phyloP scores from a whole-genome alignment of 1,140 invertebrate species.

The Cydia pomonella region DNA sequence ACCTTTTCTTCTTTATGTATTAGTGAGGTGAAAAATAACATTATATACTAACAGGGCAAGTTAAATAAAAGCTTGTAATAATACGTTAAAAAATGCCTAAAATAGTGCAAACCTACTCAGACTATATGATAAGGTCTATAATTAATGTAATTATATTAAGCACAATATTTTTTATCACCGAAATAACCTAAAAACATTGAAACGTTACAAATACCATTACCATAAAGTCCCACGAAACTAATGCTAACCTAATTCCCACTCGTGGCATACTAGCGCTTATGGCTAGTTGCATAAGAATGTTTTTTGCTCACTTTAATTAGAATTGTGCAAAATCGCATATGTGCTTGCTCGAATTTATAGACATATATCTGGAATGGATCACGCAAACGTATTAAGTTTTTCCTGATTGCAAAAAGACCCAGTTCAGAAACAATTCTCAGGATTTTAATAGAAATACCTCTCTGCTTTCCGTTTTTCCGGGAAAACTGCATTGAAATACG shows the following conservation, averaged over 20 bases:
- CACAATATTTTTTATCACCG: slow-evolving; percentile 5
- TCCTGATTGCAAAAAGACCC: not conserved
- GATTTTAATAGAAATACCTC: too few species aligned
- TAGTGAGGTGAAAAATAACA: too few species aligned
- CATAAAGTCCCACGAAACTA: slow-evolving; percentile 10
- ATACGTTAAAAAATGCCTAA: not conserved
- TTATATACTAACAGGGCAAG: too few species aligned
- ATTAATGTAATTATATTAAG: not conserved
- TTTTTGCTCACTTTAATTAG: slow-evolving; percentile 21
- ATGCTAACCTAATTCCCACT: slow-evolving; percentile 22
- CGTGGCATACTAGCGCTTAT: slow-evolving; percentile 12
- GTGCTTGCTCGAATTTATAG: not conserved
- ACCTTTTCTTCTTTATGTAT: too few species aligned
- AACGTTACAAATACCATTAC: slow-evolving; percentile 2
- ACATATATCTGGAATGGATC: not conserved
- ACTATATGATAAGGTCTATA: not conserved
- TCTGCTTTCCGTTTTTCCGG: too few species aligned
- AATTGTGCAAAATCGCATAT: slow-evolving; percentile 23
- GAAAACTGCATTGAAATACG: too few species aligned
- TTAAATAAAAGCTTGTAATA: too few species aligned
- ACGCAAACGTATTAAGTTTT: not conserved
- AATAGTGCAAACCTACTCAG: not conserved
- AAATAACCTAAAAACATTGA: not conserved
- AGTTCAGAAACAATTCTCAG: not conserved
- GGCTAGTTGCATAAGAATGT: slow-evolving; percentile 27